These are phyloP conservation scores for Craniophora ligustri DNA, from an alignment of 2,888 invertebrate species.

Conservation along the genomic window DNA sequence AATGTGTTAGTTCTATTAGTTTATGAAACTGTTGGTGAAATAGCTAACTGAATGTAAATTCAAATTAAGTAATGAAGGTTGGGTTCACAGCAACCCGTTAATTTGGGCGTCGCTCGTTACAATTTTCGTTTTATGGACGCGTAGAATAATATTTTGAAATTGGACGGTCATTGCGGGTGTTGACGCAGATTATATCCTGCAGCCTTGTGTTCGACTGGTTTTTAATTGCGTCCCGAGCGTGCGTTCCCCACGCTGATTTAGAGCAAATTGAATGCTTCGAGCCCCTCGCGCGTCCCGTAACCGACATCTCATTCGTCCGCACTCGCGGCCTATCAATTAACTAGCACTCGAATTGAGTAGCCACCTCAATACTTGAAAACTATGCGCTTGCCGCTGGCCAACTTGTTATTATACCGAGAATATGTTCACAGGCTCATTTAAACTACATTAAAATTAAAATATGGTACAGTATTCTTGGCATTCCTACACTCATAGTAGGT, in stretches of 20 bases:
- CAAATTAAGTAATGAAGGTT: constrained; percentile 45
- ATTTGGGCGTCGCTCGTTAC: constrained; percentile 52
- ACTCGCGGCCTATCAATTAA: constrained; percentile 74
- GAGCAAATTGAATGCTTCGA: constrained; percentile 79
- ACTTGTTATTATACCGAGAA: constrained; percentile 63
- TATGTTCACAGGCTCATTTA: constrained; percentile 62
- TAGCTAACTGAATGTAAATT: constrained; percentile 41
- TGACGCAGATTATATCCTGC: constrained; percentile 76
- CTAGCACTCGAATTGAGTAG: constrained; percentile 64
- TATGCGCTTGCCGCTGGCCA: constrained; percentile 55
- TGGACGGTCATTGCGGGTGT: constrained; percentile 66
- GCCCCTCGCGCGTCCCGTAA: constrained; percentile 60
- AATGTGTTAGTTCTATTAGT: constrained; percentile 11
- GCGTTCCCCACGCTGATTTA: constrained; percentile 75
- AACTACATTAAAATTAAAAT: constrained; percentile 56
- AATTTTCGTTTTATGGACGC: constrained; percentile 52
- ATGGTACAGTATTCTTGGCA: constrained; percentile 54
- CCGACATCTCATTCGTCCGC: constrained; percentile 72
- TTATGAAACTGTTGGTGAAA: constrained; percentile 22
- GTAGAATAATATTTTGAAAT: constrained; percentile 64
- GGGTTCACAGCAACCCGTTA: constrained; percentile 51
- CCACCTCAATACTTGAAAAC: constrained; percentile 57
- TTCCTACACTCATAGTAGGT: constrained; percentile 45
- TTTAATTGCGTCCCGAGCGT: constrained; percentile 73
- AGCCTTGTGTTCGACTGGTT: constrained; percentile 69